Conservation (phyloP, 2,888 invertebrate species). For the Selenia dentaria region DNA sequence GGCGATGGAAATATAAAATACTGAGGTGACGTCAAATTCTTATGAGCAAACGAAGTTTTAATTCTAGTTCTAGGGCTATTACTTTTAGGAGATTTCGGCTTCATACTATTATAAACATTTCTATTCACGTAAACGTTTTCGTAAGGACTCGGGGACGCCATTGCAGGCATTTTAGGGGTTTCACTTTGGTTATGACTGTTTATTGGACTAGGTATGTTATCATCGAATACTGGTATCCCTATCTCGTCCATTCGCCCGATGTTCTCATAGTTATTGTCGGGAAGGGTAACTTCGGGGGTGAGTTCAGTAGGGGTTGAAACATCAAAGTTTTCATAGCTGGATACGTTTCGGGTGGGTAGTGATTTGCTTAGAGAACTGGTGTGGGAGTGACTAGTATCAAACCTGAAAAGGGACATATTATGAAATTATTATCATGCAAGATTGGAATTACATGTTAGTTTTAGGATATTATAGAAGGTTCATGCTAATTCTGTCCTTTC, state of each 20-base stretch:
- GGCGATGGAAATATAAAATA: constrained; percentile 79
- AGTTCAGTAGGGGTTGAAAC: constrained; percentile 48
- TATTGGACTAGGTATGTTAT: constrained; percentile 62
- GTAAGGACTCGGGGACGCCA: constrained; percentile 79
- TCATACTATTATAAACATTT: constrained; percentile 55
- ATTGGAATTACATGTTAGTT: too few species aligned
- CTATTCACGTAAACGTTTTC: constrained; percentile 85
- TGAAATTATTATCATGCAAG: background rate
- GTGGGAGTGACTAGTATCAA: constrained; percentile 75
- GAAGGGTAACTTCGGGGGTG: constrained; percentile 63
- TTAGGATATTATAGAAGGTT: too few species aligned
- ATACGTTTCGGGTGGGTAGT: constrained; percentile 65
- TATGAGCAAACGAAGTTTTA: constrained; percentile 83
- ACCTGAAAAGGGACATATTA: constrained; percentile 50
- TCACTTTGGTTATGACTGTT: constrained; percentile 46
- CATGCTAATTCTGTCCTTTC: too few species aligned
- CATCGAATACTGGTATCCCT: constrained; percentile 73
- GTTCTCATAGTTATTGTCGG: constrained; percentile 63
- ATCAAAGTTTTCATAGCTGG: constrained; percentile 84
- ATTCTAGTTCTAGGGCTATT: constrained; percentile 86
- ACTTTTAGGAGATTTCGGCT: constrained; percentile 76
- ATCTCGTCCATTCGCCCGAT: constrained; percentile 76
- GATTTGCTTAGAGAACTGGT: constrained; percentile 59
- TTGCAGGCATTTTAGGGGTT: constrained; percentile 30
- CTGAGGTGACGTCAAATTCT: constrained; percentile 75